Evolutionary conservation across 1,140 invertebrate genomes (phyloP).

Genomic region (Trichonephila clavata): DNA sequence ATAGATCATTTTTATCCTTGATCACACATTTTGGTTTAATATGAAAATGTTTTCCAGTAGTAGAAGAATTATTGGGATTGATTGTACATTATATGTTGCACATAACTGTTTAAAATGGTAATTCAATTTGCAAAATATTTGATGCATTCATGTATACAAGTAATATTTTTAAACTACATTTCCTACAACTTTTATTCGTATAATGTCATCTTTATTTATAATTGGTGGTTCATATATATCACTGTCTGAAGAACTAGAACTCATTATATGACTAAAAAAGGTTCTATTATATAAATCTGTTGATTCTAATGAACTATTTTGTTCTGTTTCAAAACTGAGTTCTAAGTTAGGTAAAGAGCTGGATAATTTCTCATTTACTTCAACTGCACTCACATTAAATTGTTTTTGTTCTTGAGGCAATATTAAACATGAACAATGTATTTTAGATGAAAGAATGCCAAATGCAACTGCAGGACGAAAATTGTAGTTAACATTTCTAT

Average conservation of each 20-base stretch:
- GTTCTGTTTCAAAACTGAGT: neutral
- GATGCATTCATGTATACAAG: no score
- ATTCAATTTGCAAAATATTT: no score
- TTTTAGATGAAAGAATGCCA: conserved; percentile 9
- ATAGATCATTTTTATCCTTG: no score
- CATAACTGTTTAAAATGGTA: no score
- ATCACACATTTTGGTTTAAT: no score
- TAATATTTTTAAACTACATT: neutral
- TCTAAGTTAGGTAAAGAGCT: conserved; percentile 60
- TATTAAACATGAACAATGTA: conserved; percentile 71
- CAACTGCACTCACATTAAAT: neutral
- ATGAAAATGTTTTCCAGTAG: no score
- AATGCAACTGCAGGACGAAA: conserved; percentile 52
- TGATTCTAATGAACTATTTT: neutral
- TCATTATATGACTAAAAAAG: neutral
- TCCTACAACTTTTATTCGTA: conserved; percentile 45
- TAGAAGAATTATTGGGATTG: no score
- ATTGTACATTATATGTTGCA: no score
- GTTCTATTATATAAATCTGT: neutral
- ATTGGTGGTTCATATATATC: conserved; percentile 3
- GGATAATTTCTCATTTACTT: neutral
- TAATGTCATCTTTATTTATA: conserved; percentile 30
- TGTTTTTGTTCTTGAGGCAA: neutral
- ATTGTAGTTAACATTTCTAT: conserved; percentile 59
- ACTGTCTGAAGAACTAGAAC: neutral